Evolutionary conservation across 2,797 vertebrate genomes (phyloP), one percentile per base, ranked within the genome.

Genomic region (Ceyx erithaca): DNA sequence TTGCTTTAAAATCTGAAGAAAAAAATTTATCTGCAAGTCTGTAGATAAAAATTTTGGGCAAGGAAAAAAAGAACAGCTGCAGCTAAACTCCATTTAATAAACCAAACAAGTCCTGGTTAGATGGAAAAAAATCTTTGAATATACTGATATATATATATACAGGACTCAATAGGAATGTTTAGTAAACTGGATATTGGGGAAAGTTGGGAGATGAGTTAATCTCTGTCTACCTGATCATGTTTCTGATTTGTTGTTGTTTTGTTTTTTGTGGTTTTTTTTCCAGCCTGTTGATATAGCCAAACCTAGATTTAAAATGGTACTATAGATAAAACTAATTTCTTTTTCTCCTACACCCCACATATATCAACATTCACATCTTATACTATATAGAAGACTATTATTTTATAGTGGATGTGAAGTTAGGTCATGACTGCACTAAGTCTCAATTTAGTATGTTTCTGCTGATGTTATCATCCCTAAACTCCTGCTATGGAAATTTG

Each of bases 1-100:
- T 93, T 89, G 10, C 33, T 86, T 92, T 57, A 89, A 89, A 94
- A 87, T 58, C 8, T 64, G n/a, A 86, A 90, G 48, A 69, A 72
- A 90, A 79, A 48, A 2, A 46, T 55, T 94, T 87, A 40, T 35
- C 40, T 96, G 48, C 28, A 67, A 90, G 26, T 10, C 61, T 43
- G 48, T 59, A 85, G 75, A 86, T 87, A 91, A 92, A 95, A 92
- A 49, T 43, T 68, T 75, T 25, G 87, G 17, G 23, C 49, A 31
- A 63, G 33, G 28, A 31, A 54, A 52, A 54, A 52, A 87, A 66
- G 21, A 79, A 28, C 16, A 68, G 22, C 35, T 59, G 31, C 33
- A 92, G 51, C 28, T 75, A 69, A 80, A 7, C 33, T 63, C 48
- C 73, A 15, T 16, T 83, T 84, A 89, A 68, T 87, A 82, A 92